Percentiles rank a stretch among this genome's conserved stretches.
These are phyloP conservation scores for Scaptomyza hsui DNA, from an alignment of 1,140 invertebrate species.

Conservation along the genomic window DNA sequence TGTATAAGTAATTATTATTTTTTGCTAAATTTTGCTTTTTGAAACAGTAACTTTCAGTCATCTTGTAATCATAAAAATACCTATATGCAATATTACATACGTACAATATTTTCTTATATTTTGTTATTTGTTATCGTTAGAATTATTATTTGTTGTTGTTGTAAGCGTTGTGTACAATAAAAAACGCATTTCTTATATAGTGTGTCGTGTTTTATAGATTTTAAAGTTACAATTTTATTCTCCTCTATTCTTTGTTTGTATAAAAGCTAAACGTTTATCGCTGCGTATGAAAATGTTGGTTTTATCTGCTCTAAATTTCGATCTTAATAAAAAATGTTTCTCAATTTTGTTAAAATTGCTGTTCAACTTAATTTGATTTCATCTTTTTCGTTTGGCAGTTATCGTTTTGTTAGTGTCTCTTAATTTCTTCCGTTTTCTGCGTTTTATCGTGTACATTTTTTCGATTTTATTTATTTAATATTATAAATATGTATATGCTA, in stretches of 20 bases:
- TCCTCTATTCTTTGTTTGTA: slow-evolving; percentile 54
- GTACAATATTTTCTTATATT: slow-evolving; percentile 66
- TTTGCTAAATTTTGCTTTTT: slow-evolving; percentile 65
- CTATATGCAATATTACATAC: slow-evolving; percentile 66
- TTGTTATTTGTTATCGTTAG: slow-evolving; percentile 45
- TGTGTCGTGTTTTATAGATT: slow-evolving; percentile 67
- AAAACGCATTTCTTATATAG: slow-evolving; percentile 79
- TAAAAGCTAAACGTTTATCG: slow-evolving; percentile 74
- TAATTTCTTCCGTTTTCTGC: slow-evolving; percentile 28
- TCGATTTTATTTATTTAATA: slow-evolving; percentile 33
- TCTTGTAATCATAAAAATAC: slow-evolving; percentile 81
- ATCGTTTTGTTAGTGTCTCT: slow-evolving; percentile 69
- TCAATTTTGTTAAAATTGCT: slow-evolving; percentile 42
- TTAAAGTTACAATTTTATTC: slow-evolving; percentile 23
- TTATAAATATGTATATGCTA: slow-evolving; percentile 74
- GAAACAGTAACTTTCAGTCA: slow-evolving; percentile 82
- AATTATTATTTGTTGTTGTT: slow-evolving; percentile 40
- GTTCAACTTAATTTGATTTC: slow-evolving; percentile 59
- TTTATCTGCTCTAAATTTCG: slow-evolving; percentile 35
- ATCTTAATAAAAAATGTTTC: slow-evolving; percentile 47
- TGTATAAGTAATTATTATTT: slow-evolving; percentile 64
- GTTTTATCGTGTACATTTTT: slow-evolving; percentile 37
- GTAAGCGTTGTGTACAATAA: slow-evolving; percentile 69
- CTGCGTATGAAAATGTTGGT: slow-evolving; percentile 61
- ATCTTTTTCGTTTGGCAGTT: slow-evolving; percentile 70